Evolutionary conservation across 1,140 invertebrate genomes (phyloP).

Genomic region (Sycophaga agraensis): DNA sequence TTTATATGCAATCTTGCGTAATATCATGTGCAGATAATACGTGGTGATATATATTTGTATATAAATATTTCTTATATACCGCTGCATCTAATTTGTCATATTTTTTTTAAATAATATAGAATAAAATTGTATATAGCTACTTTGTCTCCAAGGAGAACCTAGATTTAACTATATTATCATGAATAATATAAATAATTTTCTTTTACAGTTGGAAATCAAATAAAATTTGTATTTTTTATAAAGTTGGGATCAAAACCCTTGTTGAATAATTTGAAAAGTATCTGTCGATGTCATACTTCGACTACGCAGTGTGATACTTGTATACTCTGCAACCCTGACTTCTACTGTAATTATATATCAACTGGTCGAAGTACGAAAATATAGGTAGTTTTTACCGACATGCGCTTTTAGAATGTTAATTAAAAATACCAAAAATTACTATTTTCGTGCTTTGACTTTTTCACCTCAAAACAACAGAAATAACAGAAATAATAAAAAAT

Average conservation of each 20-base stretch:
- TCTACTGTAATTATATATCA: constrained; percentile 26
- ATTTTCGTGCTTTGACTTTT: constrained; percentile 29
- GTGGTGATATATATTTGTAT: constrained; percentile 2
- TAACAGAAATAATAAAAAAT: constrained; percentile 2
- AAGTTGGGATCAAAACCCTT: constrained; percentile 15
- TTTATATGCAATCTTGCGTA: background rate
- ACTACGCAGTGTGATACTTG: constrained; percentile 27
- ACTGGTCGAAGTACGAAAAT: constrained; percentile 26
- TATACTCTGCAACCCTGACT: constrained; percentile 24
- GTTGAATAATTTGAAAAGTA: constrained; percentile 4
- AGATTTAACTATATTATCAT: background rate
- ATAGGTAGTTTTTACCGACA: constrained; percentile 20
- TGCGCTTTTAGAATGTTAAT: constrained; percentile 18
- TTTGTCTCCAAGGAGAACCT: background rate
- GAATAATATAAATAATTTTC: background rate
- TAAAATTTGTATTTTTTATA: background rate
- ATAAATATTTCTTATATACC: constrained; percentile 8
- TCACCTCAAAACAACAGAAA: background rate
- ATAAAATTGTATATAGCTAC: constrained; percentile 18
- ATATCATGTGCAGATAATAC: background rate
- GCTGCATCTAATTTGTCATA: background rate
- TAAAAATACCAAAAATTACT: constrained; percentile 5
- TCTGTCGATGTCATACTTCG: constrained; percentile 21
- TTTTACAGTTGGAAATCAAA: background rate
- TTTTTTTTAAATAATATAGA: background rate